Evolutionary conservation across 1,140 invertebrate genomes (phyloP).

Genomic region (Meteorus sp.): DNA sequence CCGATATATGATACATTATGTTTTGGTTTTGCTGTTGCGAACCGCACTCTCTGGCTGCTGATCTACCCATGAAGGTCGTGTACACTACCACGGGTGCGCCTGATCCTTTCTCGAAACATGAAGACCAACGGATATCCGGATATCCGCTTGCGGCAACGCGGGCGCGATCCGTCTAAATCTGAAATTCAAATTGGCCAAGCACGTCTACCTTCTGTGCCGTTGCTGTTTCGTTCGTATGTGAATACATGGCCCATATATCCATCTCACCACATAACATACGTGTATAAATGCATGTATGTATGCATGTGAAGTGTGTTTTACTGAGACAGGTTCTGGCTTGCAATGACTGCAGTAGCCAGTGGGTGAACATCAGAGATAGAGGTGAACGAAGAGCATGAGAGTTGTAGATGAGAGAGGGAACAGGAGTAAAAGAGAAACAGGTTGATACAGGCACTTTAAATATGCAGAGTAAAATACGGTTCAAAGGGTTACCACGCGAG

Average conservation of each 20-base stretch:
- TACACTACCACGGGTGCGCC: too few relatives aligned
- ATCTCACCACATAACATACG: neutral
- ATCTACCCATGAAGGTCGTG: too few relatives aligned
- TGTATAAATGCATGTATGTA: neutral
- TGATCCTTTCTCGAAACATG: constrained; percentile 37
- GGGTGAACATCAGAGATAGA: neutral
- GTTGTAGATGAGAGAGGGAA: neutral
- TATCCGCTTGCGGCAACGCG: constrained; percentile 40
- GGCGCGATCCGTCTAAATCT: constrained; percentile 35
- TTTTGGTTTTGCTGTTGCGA: too few relatives aligned
- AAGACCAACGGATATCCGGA: constrained; percentile 40
- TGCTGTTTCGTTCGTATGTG: constrained; percentile 8
- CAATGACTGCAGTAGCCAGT: neutral
- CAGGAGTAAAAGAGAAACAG: constrained; percentile 15
- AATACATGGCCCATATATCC: constrained; percentile 31
- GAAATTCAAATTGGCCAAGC: constrained; percentile 57
- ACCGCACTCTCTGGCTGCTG: too few relatives aligned
- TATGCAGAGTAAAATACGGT: constrained; percentile 44
- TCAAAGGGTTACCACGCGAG: constrained; percentile 38
- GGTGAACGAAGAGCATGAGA: neutral
- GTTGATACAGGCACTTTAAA: constrained; percentile 42
- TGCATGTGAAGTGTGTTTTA: neutral
- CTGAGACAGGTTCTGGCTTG: constrained; percentile 3
- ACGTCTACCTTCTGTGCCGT: constrained; percentile 34
- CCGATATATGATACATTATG: too few relatives aligned